Conservation (phyloP, 2,888 invertebrate species). For the Polymixis lichenea region DNA sequence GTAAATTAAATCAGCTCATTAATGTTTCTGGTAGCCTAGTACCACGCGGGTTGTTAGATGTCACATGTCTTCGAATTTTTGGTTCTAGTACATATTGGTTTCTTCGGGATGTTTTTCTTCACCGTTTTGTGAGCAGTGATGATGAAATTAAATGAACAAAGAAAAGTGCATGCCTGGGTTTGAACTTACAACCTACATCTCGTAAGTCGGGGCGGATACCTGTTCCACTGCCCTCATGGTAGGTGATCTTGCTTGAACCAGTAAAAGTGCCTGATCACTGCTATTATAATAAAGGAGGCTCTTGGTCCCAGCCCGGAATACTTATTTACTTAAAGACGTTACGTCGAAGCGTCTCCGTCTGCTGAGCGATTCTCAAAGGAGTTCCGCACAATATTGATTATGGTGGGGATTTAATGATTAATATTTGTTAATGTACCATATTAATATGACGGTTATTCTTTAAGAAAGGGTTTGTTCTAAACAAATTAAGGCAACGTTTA, state of each 20-base stretch:
- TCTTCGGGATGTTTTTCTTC: no score
- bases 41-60: no score
- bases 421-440: conserved; percentile 15
- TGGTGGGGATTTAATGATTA: conserved; percentile 24
- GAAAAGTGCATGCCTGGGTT: no score
- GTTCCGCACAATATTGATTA: conserved; percentile 26
- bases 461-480: background rate
- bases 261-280: background rate
- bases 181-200: no score
- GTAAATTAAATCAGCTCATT: no score
- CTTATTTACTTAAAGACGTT: background rate
- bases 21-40: no score
- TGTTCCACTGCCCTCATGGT: no score
- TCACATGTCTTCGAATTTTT: no score
- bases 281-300: background rate
- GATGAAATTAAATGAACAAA: no score
- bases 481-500: background rate
- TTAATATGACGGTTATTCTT: background rate
- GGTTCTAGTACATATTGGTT: no score
- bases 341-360: conserved; percentile 67
- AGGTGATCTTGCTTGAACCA: background rate
- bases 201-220: no score
- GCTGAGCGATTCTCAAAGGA: conserved; percentile 65
- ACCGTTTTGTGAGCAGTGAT: no score
- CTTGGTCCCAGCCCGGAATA: background rate